Conservation (phyloP, 2,113 vertebrate genomes). For the Cinclus cinclus region DNA sequence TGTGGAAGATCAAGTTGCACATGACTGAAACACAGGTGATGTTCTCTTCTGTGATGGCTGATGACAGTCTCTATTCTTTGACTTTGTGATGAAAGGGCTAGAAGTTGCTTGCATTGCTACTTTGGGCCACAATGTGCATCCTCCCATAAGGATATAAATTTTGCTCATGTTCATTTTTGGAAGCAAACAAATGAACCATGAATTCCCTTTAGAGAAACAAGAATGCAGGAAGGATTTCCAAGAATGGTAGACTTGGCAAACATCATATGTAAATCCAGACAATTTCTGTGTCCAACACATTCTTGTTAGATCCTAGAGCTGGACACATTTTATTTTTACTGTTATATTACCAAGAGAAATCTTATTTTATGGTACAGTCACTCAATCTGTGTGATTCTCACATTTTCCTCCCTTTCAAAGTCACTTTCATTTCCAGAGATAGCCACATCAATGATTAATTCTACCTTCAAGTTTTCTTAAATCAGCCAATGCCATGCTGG, state of each 20-base stretch:
- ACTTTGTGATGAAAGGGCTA: neutral
- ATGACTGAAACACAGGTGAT: neutral
- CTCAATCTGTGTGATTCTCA: constrained; percentile 37
- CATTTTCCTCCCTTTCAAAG: constrained; percentile 31
- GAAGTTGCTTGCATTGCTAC: neutral
- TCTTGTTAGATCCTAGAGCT: constrained; percentile 11
- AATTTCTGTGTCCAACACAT: constrained; percentile 27
- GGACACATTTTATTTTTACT: constrained; percentile 35
- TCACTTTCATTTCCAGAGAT: constrained; percentile 65
- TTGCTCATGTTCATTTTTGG: neutral
- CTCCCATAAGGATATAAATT: neutral
- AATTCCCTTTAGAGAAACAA: constrained; percentile 8
- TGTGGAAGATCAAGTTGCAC: neutral
- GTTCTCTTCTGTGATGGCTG: neutral
- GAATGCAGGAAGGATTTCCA: constrained; percentile 51
- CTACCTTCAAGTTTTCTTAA: constrained; percentile 60
- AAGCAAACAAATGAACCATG: constrained; percentile 8
- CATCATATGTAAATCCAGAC: constrained; percentile 36
- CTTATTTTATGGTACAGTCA: constrained; percentile 44
- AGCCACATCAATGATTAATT: constrained; percentile 67
- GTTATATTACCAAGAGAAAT: constrained; percentile 19
- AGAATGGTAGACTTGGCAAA: constrained; percentile 52
- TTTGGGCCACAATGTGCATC: neutral
- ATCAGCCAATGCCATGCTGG: constrained; percentile 16
- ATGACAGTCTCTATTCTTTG: neutral